phyloP scores from a whole-genome alignment of 2,113 vertebrate species.

The Epinephelus fuscoguttatus region DNA sequence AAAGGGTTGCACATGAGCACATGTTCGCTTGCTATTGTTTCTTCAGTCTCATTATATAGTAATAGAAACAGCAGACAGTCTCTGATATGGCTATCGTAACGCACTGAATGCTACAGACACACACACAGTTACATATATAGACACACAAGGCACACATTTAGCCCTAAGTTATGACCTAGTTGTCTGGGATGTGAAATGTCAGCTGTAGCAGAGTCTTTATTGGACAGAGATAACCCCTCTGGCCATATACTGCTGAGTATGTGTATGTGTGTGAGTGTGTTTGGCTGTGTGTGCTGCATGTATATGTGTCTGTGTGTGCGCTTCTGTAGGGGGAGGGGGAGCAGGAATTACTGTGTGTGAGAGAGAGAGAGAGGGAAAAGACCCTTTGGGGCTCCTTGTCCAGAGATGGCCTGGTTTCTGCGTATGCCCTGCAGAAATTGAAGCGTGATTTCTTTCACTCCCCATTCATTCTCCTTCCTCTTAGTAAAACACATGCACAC shows the following conservation, averaged over 20 bases:
- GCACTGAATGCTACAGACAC: conserved; percentile 21
- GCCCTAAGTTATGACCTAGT: conserved; percentile 82
- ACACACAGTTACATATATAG: conserved; percentile 50
- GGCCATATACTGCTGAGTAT: conserved; percentile 54
- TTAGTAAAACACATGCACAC: conserved; percentile 11
- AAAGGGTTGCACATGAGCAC: conserved; percentile 27
- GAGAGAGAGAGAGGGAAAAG: conserved; percentile 19
- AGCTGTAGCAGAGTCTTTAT: conserved; percentile 74
- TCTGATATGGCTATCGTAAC: conserved; percentile 11
- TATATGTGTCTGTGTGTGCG: conserved; percentile 21
- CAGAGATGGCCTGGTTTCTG: conserved; percentile 74
- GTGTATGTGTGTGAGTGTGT: conserved; percentile 31
- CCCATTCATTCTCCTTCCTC: conserved; percentile 43
- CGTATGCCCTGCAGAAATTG: conserved; percentile 55
- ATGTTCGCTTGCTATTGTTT: neutral
- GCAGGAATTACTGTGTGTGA: conserved; percentile 8
- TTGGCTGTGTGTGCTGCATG: conserved; percentile 28
- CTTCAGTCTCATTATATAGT: conserved; percentile 12
- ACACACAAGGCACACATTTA: conserved; percentile 56
- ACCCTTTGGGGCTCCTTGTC: conserved; percentile 67
- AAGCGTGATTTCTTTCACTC: conserved; percentile 54
- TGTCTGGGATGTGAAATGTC: conserved; percentile 80
- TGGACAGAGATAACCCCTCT: conserved; percentile 70
- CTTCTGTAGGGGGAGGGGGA: conserved; percentile 24
- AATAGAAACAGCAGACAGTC: conserved; percentile 27